Evolutionary conservation across 2,113 vertebrate genomes (phyloP).

Genomic region (Paramisgurnus dabryanus): DNA sequence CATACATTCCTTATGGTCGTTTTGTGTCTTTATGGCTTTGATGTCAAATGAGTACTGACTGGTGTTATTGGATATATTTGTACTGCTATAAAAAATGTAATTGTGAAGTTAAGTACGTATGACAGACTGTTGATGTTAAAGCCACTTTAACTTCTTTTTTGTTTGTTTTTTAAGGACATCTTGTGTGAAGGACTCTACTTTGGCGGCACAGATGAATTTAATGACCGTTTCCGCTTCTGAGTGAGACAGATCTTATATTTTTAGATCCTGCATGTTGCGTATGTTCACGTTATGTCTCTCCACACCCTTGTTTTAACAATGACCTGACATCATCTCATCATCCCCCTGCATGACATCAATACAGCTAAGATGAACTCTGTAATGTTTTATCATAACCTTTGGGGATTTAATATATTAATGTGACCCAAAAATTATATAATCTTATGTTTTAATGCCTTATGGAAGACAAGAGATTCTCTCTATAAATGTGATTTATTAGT

Average conservation of each 20-base stretch:
- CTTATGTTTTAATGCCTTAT: conserved; percentile 11
- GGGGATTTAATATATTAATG: not conserved
- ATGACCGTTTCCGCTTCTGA: conserved; percentile 75
- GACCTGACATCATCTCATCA: conserved; percentile 18
- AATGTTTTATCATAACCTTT: not conserved
- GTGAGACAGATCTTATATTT: conserved; percentile 21
- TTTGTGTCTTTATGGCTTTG: not conserved
- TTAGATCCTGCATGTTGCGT: conserved; percentile 8
- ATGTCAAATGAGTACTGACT: not conserved
- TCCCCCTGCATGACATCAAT: conserved; percentile 9
- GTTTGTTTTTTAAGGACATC: conserved; percentile 67
- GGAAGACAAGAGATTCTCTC: conserved; percentile 16
- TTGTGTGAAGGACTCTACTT: conserved; percentile 75
- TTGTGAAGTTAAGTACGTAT: not conserved
- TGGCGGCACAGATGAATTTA: conserved; percentile 72
- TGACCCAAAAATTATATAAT: not conserved
- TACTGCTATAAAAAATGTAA: too few relatives aligned
- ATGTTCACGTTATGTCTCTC: conserved; percentile 2
- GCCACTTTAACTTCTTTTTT: not conserved
- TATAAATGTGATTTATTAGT: not conserved
- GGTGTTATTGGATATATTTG: not conserved
- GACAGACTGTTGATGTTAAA: not conserved
- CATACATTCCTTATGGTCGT: not conserved
- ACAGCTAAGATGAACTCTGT: not conserved
- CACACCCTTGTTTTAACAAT: not conserved